Evolutionary conservation across 2,113 vertebrate genomes (phyloP).

Genomic region (Bambusicola thoracicus): DNA sequence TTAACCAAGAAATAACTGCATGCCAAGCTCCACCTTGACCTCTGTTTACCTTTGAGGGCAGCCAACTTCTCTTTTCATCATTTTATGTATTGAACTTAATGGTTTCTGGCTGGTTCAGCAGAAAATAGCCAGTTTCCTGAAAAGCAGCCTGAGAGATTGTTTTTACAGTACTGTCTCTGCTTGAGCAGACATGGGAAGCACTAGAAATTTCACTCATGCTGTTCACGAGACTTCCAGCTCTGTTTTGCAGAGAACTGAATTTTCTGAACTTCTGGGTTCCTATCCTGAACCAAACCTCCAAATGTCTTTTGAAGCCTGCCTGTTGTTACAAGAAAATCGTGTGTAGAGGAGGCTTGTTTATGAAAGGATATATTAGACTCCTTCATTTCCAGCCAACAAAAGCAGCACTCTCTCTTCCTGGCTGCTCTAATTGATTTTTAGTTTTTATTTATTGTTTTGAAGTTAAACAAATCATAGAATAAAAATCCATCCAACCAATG

Average conservation of each 20-base stretch:
- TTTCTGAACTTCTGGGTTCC: not conserved
- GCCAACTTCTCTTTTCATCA: not conserved
- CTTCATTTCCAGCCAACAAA: conserved; percentile 64
- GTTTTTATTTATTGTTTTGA: conserved; percentile 69
- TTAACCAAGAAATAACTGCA: not conserved
- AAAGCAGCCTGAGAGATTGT: not conserved
- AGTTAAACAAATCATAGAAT: conserved; percentile 54
- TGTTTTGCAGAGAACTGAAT: not conserved
- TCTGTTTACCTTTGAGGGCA: conserved; percentile 36
- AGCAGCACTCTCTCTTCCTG: conserved; percentile 21
- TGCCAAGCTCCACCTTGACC: not conserved
- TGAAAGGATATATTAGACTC: conserved; percentile 30
- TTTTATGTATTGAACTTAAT: conserved; percentile 28
- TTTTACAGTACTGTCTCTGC: not conserved
- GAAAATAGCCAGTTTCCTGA: conserved; percentile 40
- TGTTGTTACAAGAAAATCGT: conserved; percentile 41
- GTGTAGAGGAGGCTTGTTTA: conserved; percentile 49
- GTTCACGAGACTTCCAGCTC: not conserved
- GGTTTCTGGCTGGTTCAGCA: conserved; percentile 30
- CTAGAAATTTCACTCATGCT: not conserved
- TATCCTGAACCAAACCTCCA: not conserved
- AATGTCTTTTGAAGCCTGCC: conserved; percentile 15
- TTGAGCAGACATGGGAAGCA: not conserved
- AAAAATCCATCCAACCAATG: not conserved
- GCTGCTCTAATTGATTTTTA: conserved; percentile 55